These are phyloP conservation scores for Melopsittacus undulatus DNA, from an alignment of 2,797 vertebrate species.

Conservation along the genomic window DNA sequence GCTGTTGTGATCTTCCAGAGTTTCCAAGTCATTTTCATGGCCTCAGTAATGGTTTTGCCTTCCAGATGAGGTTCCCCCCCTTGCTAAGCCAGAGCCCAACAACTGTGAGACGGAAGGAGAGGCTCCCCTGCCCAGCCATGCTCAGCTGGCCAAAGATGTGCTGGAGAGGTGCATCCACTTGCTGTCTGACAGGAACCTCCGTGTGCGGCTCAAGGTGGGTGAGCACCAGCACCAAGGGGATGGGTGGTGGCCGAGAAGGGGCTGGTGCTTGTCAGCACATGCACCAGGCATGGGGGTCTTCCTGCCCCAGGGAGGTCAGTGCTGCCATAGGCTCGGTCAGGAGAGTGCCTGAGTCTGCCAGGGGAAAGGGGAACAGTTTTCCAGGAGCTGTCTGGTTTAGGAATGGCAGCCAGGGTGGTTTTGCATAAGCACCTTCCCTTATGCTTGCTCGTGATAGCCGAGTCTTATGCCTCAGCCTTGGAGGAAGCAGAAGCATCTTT, in stretches of 20 bases:
- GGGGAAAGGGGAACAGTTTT: neutral
- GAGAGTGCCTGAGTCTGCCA: neutral
- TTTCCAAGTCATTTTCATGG: neutral
- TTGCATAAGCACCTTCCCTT: neutral
- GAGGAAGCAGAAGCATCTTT: neutral
- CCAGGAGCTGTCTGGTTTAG: neutral
- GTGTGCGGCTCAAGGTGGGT: constrained; percentile 87
- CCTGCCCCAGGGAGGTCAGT: neutral
- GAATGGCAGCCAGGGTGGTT: neutral
- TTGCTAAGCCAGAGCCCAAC: constrained; percentile 47
- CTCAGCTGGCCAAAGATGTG: constrained; percentile 84
- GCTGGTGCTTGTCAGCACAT: accelerated
- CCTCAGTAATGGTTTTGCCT: neutral
- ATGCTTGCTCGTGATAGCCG: neutral
- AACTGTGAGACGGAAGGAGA: constrained; percentile 60
- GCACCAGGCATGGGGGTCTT: accelerated
- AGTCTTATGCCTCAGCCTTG: neutral
- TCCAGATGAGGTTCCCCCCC: constrained; percentile 53
- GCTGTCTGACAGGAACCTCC: constrained; percentile 82
- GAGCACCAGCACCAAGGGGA: neutral
- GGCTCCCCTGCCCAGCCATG: constrained; percentile 79
- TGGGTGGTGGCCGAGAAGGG: neutral
- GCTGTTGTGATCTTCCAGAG: neutral
- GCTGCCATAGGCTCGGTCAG: neutral
- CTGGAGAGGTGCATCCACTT: constrained; percentile 91